Conservation (phyloP, 2,888 invertebrate species). For the Melanophora roralis region DNA sequence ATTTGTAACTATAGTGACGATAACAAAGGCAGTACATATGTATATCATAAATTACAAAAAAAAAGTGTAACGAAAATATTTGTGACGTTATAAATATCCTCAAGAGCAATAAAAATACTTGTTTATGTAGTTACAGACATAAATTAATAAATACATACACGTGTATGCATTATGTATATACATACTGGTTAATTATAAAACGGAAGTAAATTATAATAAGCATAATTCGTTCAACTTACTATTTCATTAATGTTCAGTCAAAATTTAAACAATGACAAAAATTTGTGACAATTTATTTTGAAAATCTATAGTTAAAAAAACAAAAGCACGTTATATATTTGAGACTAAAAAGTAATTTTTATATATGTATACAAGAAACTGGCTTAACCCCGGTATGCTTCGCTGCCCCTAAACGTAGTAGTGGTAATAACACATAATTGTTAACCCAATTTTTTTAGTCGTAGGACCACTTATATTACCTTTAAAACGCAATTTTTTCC, state of each 20-base stretch:
- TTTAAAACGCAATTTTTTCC: no score
- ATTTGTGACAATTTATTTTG: no score
- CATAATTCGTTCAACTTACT: constrained; percentile 27
- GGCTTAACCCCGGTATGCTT: no score
- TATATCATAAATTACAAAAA: neutral
- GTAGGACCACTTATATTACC: no score
- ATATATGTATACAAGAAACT: no score
- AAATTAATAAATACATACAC: neutral
- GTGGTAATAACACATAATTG: no score
- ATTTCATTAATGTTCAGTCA: constrained; percentile 14
- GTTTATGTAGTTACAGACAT: neutral
- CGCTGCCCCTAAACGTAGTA: no score
- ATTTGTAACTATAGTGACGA: neutral
- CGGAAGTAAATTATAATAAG: constrained; percentile 28
- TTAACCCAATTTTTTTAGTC: no score
- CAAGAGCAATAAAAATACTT: constrained; percentile 6
- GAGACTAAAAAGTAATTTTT: no score
- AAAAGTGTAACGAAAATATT: neutral
- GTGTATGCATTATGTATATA: neutral
- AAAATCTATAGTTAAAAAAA: no score
- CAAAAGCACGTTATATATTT: no score
- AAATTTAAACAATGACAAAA: constrained; percentile 10
- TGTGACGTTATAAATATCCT: constrained; percentile 34
- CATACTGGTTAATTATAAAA: neutral
- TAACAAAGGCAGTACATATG: neutral